Evolutionary conservation across 2,888 invertebrate species (phyloP), one percentile per base, ranked within the genome.

Genomic region (Villa cingulata): DNA sequence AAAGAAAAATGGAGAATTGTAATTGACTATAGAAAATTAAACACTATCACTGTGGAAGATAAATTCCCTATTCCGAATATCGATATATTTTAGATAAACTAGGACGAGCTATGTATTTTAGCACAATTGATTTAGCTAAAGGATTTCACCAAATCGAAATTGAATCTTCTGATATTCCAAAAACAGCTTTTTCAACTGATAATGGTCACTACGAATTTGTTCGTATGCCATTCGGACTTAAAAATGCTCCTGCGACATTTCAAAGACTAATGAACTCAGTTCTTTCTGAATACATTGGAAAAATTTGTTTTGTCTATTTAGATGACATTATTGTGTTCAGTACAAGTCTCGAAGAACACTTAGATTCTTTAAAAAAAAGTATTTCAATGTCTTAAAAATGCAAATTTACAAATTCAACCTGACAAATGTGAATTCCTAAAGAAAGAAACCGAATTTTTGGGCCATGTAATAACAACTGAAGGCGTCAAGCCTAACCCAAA

Each of bases 321-420:
- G 63, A 63, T 34, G 62, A 63, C 46, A 57, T 59, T 4, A 54
- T 65, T 9, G 50, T 62, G 12, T 62, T 55, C 14, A 39, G 39
- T 15, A 38, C 44, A 6, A 45, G 44, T 17, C 16, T 20, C 4
- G 38, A 45, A 36, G 58, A 61, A 50, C 60, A 60, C 43, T 50
- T 53, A 6, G 37, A 43, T 42, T 52, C 47, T n/a, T 45, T 58
- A 32, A 43, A 50, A 45, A 36, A 37, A 41, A 29, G 18, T 45
- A 15, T 20, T 45, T 9, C 38, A 38, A 19, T 29, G 17, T 14
- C 40, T 46, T 15, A 27, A 37, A 42, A 37, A 46, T 4, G 40
- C 41, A 9, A 46, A 46, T 41, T 32, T 46, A 15, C 39, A 45
- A 36, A 40, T 45, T 15, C 45, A 40, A 20, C 14, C 39, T 7